Evolutionary conservation across 1,140 invertebrate genomes (phyloP), one percentile per base, ranked within the genome.

Genomic region (Neuroterus valhalla): DNA sequence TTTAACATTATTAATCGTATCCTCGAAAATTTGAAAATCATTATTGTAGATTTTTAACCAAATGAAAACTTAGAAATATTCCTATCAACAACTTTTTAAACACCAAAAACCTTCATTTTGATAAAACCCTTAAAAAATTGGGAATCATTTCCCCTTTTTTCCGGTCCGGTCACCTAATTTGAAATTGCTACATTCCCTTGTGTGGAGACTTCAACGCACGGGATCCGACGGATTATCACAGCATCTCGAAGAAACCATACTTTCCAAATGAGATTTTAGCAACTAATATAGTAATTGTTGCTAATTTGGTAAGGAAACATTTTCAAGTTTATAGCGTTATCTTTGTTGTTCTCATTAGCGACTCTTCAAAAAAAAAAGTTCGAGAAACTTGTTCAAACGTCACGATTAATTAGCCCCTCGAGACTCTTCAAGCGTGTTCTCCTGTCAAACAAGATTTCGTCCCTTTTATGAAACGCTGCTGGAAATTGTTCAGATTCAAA

Each of bases 191-290:
- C 21, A 31, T 62, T 62, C 21, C n/a, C 55, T 62, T 12, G 55
- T 31, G 55, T 62, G 81, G 85, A 85, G 85, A 86, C 83, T 88
- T 89, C 80, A 88, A 89, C 79, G 86, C 87, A 72, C 79, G 86
- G 81, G 77, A 82, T 80, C 87, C 87, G 87, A 84, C 86, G 87
- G 86, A 75, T 82, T 83, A 81, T 78, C 31, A 14, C 55, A 62
- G 55, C 55, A 62, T 62, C 55, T 38, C 23, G 23, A 31, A 31
- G 12, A 62, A 62, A 31, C 31, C 21, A n/a, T 5, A 31, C 23
- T 23, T 15, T 5, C 3, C 3, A 38, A 38, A 38, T 38, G 6
- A 10, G 4, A 38, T 38, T 38, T 38, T 38, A 38, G 31, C 4
- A 10, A 38, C 31, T 38, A 38, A 38, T 38, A 38, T 38, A 38